Conservation (phyloP, 2,888 invertebrate species). For the Epistrophe grossulariae region DNA sequence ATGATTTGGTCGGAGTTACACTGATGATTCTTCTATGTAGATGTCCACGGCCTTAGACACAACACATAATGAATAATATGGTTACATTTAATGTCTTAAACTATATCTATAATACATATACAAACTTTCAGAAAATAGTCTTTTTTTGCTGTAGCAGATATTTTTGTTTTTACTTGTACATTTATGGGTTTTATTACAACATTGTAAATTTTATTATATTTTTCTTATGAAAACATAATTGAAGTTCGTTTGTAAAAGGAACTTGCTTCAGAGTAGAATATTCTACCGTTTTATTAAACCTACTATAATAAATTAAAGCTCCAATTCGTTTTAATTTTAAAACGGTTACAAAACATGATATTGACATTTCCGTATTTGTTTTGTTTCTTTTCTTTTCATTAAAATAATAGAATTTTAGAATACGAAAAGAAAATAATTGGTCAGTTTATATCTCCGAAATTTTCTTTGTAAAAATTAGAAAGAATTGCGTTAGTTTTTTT, state of each 20-base stretch:
- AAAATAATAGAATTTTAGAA: no score
- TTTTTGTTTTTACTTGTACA: conserved; percentile 1
- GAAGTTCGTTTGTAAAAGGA: conserved; percentile 43
- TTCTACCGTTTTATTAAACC: not conserved
- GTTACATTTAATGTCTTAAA: not conserved
- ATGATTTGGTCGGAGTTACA: not conserved
- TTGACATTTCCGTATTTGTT: not conserved
- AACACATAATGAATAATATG: not conserved
- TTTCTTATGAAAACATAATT: not conserved
- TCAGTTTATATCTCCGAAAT: no score
- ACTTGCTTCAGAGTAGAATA: conserved; percentile 16
- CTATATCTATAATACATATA: not conserved
- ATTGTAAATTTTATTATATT: not conserved
- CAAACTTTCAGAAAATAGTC: not conserved
- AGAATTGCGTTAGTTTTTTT: no score
- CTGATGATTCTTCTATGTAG: not conserved
- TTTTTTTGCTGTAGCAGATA: not conserved
- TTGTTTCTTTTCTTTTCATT: not conserved
- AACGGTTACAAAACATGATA: not conserved
- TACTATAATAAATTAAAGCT: not conserved
- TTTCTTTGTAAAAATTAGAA: no score
- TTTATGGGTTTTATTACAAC: conserved; percentile 1
- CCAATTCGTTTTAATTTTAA: not conserved
- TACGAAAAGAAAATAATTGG: no score
- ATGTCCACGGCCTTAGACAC: not conserved